A percentile compares a stretch with the other conserved stretches of the same genome.
Evolutionary conservation across 2,113 vertebrate species (phyloP).

Genomic region (Typhlomys cinereus): DNA sequence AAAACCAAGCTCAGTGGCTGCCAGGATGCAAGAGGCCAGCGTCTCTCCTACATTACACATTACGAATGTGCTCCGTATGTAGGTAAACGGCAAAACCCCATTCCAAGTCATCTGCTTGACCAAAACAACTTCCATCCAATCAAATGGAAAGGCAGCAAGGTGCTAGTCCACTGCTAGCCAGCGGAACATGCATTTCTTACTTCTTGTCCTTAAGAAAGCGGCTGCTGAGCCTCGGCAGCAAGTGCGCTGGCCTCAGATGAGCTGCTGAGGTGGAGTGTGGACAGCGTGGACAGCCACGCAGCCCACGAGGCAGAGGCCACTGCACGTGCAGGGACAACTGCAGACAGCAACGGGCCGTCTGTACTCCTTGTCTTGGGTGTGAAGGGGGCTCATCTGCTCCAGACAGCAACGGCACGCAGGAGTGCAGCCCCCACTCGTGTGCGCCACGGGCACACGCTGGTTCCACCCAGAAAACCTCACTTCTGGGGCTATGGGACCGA

Average conservation of each 20-base stretch:
- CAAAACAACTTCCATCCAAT: not conserved
- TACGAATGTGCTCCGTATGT: rapidly evolving
- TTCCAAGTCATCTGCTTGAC: not conserved
- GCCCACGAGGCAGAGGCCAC: conserved; percentile 71
- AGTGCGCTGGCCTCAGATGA: not conserved
- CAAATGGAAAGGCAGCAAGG: not conserved
- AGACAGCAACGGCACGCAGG: not conserved
- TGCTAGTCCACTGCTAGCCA: rapidly evolving
- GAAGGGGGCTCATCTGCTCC: conserved; percentile 51
- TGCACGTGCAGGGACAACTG: conserved; percentile 30
- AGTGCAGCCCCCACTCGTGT: not conserved
- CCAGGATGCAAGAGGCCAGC: not conserved
- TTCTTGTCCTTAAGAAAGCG: not conserved
- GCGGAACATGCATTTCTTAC: rapidly evolving
- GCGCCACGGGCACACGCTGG: not conserved
- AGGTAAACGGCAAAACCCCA: not conserved
- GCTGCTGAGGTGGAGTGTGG: not conserved
- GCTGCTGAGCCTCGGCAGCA: not conserved
- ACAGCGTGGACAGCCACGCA: too few relatives aligned
- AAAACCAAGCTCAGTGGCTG: not conserved
- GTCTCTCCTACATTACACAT: not conserved
- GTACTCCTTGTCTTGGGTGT: conserved; percentile 15
- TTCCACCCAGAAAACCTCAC: not conserved
- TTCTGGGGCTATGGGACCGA: not conserved
- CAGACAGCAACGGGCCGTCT: not conserved